Conservation (phyloP, 2,888 invertebrate species). For the Agrilus cyanescens region DNA sequence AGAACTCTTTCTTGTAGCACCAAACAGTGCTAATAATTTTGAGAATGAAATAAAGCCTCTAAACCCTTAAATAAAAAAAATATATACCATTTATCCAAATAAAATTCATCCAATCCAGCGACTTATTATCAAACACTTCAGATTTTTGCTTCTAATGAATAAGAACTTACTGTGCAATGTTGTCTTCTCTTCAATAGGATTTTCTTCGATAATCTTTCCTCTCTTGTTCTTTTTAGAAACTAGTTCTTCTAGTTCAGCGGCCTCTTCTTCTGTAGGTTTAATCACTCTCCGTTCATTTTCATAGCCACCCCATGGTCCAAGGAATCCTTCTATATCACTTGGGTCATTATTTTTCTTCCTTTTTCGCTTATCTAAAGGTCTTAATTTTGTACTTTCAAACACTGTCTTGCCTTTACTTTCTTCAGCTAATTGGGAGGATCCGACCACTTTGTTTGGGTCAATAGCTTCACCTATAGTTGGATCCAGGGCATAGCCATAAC, state of each 20-base stretch:
- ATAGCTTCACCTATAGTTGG: conserved; percentile 62
- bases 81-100: too few species aligned
- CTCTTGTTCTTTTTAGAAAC: conserved; percentile 82
- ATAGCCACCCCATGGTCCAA: conserved; percentile 96
- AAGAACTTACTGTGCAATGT: conserved; percentile 70
- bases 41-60: too few species aligned
- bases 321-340: conserved; percentile 84
- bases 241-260: conserved; percentile 88
- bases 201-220: conserved; percentile 78
- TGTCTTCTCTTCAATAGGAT: conserved; percentile 89
- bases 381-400: conserved; percentile 69
- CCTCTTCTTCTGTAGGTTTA: conserved; percentile 87
- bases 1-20: too few species aligned
- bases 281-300: conserved; percentile 79
- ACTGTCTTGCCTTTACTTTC: conserved; percentile 75
- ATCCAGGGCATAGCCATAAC: conserved; percentile 91
- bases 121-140: too few species aligned
- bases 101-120: too few species aligned
- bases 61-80: too few species aligned
- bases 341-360: conserved; percentile 81
- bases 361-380: conserved; percentile 69
- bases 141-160: not conserved
- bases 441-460: conserved; percentile 35
- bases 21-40: too few species aligned
- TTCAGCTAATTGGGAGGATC: conserved; percentile 56